Conservation (phyloP, 2,888 invertebrate genomes). For the Sympetrum striolatum region DNA sequence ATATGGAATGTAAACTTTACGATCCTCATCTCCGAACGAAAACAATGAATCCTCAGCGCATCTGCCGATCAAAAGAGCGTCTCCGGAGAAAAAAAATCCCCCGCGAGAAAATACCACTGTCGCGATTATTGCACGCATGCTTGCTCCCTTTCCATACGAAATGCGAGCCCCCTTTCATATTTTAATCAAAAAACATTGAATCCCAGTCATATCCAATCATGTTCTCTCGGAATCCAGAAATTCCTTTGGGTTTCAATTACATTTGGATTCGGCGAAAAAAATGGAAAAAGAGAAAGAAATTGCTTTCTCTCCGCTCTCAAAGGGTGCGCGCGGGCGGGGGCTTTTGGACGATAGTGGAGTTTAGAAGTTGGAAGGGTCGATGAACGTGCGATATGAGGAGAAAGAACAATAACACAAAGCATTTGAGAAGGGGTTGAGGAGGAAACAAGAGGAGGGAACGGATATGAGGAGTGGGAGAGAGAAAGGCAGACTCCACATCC, state of each 20-base stretch:
- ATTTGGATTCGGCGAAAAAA: constrained; percentile 19
- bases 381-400: constrained; percentile 6
- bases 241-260: constrained; percentile 44
- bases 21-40: background rate
- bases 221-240: constrained; percentile 25
- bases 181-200: constrained; percentile 34
- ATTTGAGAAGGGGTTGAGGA: background rate
- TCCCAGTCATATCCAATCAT: constrained; percentile 40
- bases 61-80: background rate
- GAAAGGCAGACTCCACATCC: background rate
- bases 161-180: background rate
- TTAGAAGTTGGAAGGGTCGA: background rate
- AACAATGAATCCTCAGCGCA: background rate
- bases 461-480: background rate
- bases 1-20: background rate
- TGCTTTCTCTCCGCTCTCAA: constrained; percentile 30
- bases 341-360: background rate
- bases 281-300: constrained; percentile 26
- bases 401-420: constrained; percentile 35
- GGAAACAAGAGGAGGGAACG: background rate
- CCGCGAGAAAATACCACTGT: background rate
- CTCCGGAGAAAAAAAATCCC: background rate
- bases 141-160: background rate
- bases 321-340: background rate
- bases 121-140: constrained; percentile 24